Conservation (phyloP, 92 coral and sea anemone species). For the Umimayanthus kanabou region DNA sequence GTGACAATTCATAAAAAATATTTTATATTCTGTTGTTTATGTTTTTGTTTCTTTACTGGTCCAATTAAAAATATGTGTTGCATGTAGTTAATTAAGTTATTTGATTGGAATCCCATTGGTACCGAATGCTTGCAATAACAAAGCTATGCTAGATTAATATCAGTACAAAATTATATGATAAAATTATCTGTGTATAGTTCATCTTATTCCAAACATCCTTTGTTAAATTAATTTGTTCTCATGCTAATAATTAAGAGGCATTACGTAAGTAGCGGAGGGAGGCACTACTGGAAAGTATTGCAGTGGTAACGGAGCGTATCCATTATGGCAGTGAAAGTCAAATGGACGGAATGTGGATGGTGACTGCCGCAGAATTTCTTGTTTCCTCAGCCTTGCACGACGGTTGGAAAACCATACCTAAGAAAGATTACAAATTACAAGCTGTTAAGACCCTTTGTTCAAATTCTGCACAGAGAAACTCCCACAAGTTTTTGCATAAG, state of each 20-base stretch:
- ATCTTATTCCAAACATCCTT: neutral
- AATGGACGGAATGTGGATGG: constrained; percentile 14
- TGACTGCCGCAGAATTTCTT: constrained; percentile 39
- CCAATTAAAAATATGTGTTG: neutral
- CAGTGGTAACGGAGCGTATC: constrained; percentile 13
- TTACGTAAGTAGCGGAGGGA: neutral
- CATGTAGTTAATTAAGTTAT: neutral
- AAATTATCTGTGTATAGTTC: too few relatives aligned
- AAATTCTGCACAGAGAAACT: neutral
- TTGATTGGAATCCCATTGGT: neutral
- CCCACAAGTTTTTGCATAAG: too few relatives aligned
- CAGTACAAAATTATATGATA: neutral
- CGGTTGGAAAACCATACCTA: constrained; percentile 67
- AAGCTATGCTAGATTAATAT: neutral
- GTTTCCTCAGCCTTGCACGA: constrained; percentile 59
- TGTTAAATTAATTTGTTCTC: neutral
- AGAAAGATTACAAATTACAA: neutral
- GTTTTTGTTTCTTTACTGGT: neutral
- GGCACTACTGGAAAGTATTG: constrained; percentile 15
- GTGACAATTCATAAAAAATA: neutral
- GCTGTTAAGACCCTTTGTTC: neutral
- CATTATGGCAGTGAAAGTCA: constrained; percentile 21
- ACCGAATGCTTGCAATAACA: neutral
- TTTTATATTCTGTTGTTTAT: neutral
- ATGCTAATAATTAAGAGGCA: constrained; percentile 2